Evolutionary conservation across 1,140 invertebrate species (phyloP).

Genomic region (Asbolus verrucosus): DNA sequence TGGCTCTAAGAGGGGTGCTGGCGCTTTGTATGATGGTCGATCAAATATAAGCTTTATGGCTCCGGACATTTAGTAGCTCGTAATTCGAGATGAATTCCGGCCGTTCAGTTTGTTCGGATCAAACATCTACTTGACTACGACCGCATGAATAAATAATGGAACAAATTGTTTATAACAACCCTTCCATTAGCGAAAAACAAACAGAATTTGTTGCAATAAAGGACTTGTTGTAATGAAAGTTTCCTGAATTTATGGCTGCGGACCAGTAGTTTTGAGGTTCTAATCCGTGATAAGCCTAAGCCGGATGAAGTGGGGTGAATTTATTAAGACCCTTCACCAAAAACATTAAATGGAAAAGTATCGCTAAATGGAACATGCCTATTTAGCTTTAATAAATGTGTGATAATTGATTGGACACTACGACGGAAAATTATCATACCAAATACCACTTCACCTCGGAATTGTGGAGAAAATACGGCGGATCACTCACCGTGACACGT

Average conservation of each 20-base stretch:
- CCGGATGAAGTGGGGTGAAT: slow-evolving; percentile 28
- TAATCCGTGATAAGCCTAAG: slow-evolving; percentile 36
- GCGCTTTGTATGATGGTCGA: slow-evolving; percentile 50
- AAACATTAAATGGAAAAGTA: slow-evolving; percentile 21
- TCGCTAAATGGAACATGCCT: slow-evolving; percentile 33
- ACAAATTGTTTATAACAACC: slow-evolving; percentile 8
- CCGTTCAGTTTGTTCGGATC: slow-evolving; percentile 53
- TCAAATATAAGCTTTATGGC: slow-evolving; percentile 54
- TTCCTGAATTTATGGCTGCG: background rate
- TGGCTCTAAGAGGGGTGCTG: slow-evolving; percentile 55
- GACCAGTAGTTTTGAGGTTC: slow-evolving; percentile 35
- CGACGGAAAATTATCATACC: too few species aligned
- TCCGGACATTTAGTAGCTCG: slow-evolving; percentile 13
- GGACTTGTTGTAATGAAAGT: slow-evolving; percentile 2
- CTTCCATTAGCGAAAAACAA: slow-evolving; percentile 3
- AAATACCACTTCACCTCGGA: too few species aligned
- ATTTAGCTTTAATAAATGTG: slow-evolving; percentile 10
- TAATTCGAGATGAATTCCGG: slow-evolving; percentile 48
- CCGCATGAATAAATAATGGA: slow-evolving; percentile 60
- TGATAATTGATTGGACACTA: slow-evolving; percentile 20
- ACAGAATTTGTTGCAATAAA: too few species aligned
- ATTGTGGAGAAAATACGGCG: too few species aligned
- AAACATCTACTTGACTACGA: slow-evolving; percentile 60
- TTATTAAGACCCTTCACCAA: slow-evolving; percentile 18
- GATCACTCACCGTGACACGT: too few species aligned